A percentile compares a stretch with the other conserved stretches of the same genome.
Evolutionary conservation across 2,113 vertebrate genomes (phyloP).

Genomic region (Abramis brama): DNA sequence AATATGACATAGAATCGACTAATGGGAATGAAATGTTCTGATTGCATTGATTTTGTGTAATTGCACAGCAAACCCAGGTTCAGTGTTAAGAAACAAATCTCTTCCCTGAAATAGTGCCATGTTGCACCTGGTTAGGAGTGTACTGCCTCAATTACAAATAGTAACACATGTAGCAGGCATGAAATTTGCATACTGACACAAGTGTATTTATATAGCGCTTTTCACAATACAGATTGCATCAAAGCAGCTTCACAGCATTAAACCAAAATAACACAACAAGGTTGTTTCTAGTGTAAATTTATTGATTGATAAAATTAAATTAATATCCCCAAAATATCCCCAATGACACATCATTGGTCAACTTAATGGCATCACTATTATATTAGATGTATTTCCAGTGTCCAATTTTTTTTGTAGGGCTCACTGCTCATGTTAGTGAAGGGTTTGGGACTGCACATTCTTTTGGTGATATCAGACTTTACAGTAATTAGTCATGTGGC

Average conservation of each 20-base stretch:
- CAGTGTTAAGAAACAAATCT: no score
- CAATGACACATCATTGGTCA: neutral
- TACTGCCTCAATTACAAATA: neutral
- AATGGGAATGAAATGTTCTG: neutral
- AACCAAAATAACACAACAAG: no score
- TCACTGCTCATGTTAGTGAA: neutral
- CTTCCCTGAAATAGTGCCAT: neutral
- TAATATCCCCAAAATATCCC: no score
- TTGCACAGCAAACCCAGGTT: no score
- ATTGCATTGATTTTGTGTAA: no score
- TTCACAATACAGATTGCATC: no score
- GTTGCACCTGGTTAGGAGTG: neutral
- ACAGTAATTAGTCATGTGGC: neutral
- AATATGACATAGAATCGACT: no score
- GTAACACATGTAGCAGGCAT: neutral
- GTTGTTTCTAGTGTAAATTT: no score
- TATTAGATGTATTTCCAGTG: neutral
- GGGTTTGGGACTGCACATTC: neutral
- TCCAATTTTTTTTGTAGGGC: neutral
- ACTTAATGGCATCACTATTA: slow-evolving; percentile 3
- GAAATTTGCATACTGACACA: neutral
- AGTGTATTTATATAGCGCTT: no score
- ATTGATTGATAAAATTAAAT: no score
- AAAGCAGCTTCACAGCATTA: no score
- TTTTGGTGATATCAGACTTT: neutral